phyloP scores from a whole-genome alignment of 92 coral and sea anemone species.

The Micromussa lordhowensis region DNA sequence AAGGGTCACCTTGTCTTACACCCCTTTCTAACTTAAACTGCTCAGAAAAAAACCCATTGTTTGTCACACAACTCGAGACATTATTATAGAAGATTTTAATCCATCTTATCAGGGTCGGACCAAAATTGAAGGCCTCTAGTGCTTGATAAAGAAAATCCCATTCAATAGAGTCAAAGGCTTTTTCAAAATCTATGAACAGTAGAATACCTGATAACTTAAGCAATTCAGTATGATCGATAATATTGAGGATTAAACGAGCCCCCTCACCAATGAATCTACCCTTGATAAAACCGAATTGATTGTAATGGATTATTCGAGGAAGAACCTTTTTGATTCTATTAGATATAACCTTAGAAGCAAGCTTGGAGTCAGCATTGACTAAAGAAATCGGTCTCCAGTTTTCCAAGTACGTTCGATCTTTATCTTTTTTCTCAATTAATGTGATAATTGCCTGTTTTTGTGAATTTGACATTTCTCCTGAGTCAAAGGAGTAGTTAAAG shows the following conservation, averaged over 20 bases:
- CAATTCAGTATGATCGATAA: too few species aligned
- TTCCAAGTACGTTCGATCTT: slow-evolving; percentile 31
- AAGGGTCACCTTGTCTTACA: slow-evolving; percentile 7
- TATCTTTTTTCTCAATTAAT: slow-evolving; percentile 20
- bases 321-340: too few species aligned
- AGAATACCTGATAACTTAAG: too few species aligned
- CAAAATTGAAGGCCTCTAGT: slow-evolving; percentile 29
- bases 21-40: background rate
- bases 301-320: too few species aligned
- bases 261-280: too few species aligned
- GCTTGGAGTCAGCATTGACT: too few species aligned
- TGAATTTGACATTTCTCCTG: slow-evolving; percentile 41
- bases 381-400: slow-evolving; percentile 40
- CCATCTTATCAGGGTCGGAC: slow-evolving; percentile 8
- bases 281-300: too few species aligned
- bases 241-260: too few species aligned
- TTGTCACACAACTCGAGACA: slow-evolving; percentile 5
- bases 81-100: slow-evolving; percentile 2
- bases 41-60: slow-evolving; percentile 2
- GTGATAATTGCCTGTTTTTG: slow-evolving; percentile 45
- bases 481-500: slow-evolving; percentile 27
- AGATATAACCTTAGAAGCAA: slow-evolving; percentile 38
- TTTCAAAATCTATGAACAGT: too few species aligned
- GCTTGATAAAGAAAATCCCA: too few species aligned
- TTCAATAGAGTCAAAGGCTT: too few species aligned